Conservation (phyloP, 2,113 vertebrate species). For the Hydrolagus affinis region DNA sequence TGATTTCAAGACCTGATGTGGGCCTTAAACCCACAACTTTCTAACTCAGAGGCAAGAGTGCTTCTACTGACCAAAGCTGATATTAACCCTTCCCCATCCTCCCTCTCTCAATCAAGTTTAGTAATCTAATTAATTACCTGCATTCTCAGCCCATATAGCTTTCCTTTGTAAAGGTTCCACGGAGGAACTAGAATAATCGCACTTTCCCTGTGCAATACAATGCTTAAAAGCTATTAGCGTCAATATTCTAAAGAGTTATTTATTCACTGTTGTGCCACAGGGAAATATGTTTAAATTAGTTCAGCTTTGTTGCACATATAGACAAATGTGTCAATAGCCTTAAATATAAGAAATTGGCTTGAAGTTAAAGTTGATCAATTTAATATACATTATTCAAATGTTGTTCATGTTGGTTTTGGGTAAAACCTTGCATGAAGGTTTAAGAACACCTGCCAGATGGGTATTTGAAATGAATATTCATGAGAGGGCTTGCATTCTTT, state of each 20-base stretch:
- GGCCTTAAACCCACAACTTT: no score
- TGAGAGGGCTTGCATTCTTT: not conserved
- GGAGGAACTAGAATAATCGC: not conserved
- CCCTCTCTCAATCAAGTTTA: not conserved
- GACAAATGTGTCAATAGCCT: not conserved
- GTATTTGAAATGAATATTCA: not conserved
- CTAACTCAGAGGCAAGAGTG: no score
- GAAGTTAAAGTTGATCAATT: not conserved
- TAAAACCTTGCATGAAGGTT: not conserved
- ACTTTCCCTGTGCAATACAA: not conserved
- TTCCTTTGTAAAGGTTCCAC: not conserved
- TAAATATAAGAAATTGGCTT: not conserved
- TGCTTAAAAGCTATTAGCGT: not conserved
- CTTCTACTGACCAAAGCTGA: not conserved
- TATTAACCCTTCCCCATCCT: no score
- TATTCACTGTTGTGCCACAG: not conserved
- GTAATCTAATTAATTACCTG: not conserved
- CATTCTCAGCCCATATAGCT: not conserved
- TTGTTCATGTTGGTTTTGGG: not conserved
- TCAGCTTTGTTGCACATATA: not conserved
- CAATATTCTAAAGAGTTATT: not conserved
- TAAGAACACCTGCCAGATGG: not conserved
- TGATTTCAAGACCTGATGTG: no score
- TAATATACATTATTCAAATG: slow-evolving; percentile 11
- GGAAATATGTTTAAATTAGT: not conserved